These are phyloP conservation scores for Melanerpes formicivorus DNA, from an alignment of 2,113 vertebrate genomes.

Conservation along the genomic window DNA sequence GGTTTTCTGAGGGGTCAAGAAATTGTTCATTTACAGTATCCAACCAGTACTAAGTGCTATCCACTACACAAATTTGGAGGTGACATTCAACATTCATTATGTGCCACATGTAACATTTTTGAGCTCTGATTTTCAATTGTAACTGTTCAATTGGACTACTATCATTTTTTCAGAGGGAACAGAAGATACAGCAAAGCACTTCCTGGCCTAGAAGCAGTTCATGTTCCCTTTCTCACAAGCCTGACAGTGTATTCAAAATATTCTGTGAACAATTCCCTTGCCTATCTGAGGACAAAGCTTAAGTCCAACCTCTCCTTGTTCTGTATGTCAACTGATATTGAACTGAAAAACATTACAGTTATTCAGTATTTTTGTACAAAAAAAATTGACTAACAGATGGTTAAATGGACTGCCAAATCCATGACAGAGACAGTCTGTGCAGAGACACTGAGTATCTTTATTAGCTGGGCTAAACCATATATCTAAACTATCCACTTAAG, in stretches of 20 bases:
- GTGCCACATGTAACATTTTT: neutral
- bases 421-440: neutral
- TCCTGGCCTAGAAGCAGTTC: neutral
- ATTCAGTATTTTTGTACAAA: neutral
- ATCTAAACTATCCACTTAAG: neutral
- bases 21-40: slow-evolving; percentile 51
- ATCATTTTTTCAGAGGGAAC: neutral
- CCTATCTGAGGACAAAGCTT: neutral
- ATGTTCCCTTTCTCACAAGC: neutral
- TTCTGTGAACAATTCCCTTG: neutral
- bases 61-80: neutral
- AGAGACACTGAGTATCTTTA: neutral
- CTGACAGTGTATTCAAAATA: neutral
- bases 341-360: neutral
- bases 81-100: neutral
- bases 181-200: neutral
- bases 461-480: neutral
- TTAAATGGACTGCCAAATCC: neutral
- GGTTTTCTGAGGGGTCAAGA: slow-evolving; percentile 77
- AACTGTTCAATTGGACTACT: neutral
- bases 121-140: neutral
- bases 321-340: neutral
- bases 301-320: neutral
- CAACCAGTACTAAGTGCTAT: neutral
- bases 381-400: neutral